A percentile compares a stretch with the other conserved stretches of the same genome.
phyloP scores from a whole-genome alignment of 2,888 invertebrate species.

The Leptinotarsa tumamoca region DNA sequence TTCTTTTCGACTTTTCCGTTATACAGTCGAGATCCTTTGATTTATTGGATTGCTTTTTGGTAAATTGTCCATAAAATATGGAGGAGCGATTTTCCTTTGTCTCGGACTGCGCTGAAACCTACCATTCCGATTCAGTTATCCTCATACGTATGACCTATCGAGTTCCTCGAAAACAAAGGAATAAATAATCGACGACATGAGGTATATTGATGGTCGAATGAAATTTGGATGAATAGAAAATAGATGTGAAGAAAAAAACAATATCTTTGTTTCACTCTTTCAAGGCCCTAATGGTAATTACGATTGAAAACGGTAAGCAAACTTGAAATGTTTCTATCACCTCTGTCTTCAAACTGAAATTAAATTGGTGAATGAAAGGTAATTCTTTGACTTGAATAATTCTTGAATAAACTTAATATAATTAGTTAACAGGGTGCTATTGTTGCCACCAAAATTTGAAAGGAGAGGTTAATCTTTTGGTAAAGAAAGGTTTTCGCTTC shows the following conservation, averaged over 20 bases:
- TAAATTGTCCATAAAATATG: slow-evolving; percentile 49
- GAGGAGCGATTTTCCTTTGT: slow-evolving; percentile 22
- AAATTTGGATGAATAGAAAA: not conserved
- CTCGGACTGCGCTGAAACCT: slow-evolving; percentile 17
- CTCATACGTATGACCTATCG: not conserved
- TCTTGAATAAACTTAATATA: no score
- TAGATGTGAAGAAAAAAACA: no score
- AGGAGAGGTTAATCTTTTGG: no score
- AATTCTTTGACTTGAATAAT: no score
- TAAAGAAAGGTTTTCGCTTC: no score
- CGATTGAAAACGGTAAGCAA: not conserved
- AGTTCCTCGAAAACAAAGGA: slow-evolving; percentile 9
- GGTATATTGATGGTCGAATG: not conserved
- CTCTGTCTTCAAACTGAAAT: no score
- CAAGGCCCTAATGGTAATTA: not conserved
- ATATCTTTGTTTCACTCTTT: no score
- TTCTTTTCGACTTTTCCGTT: slow-evolving; percentile 38
- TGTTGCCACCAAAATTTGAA: no score
- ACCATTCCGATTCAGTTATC: slow-evolving; percentile 16
- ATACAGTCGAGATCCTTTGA: slow-evolving; percentile 44
- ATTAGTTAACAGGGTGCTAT: no score
- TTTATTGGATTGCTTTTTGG: slow-evolving; percentile 47
- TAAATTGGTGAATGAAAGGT: no score
- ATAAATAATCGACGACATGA: not conserved
- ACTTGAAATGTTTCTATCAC: no score